Percentiles rank a stretch among this genome's conserved stretches.
Evolutionary conservation across 1,140 invertebrate genomes (phyloP).

Genomic region (Brachionus sp.): DNA sequence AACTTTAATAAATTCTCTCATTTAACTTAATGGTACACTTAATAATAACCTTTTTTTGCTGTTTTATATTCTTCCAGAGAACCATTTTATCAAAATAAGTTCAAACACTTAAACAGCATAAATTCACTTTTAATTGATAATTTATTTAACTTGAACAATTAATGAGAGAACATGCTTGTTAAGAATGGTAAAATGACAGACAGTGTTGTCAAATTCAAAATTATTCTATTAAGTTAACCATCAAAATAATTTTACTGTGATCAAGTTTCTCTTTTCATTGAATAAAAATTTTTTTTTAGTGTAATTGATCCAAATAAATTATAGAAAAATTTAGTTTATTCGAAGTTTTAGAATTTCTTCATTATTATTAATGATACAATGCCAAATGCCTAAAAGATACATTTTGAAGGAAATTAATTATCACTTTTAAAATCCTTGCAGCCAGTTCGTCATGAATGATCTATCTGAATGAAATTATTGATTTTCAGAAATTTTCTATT

Average conservation of each 20-base stretch:
- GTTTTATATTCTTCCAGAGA: background rate
- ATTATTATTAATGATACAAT: background rate
- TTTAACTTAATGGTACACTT: slow-evolving; percentile 29
- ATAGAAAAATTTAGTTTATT: background rate
- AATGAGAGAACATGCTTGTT: background rate
- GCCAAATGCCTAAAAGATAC: background rate
- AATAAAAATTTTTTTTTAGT: background rate
- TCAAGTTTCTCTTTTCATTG: background rate
- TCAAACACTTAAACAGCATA: slow-evolving; percentile 29
- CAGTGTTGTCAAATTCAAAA: background rate
- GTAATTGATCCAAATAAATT: background rate
- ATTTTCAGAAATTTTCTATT: background rate
- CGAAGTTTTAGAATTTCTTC: background rate
- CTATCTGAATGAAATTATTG: background rate
- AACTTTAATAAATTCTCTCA: background rate
- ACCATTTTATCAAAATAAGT: slow-evolving; percentile 23
- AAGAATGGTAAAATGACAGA: background rate
- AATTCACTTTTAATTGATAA: slow-evolving; percentile 6
- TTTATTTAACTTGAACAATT: background rate
- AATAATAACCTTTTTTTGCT: slow-evolving; percentile 16
- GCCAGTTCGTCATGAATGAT: background rate
- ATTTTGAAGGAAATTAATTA: background rate
- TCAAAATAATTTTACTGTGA: background rate
- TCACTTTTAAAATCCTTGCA: background rate
- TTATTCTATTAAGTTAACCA: background rate